Conservation (phyloP, 1,140 invertebrate species). For the Formica exsecta region DNA sequence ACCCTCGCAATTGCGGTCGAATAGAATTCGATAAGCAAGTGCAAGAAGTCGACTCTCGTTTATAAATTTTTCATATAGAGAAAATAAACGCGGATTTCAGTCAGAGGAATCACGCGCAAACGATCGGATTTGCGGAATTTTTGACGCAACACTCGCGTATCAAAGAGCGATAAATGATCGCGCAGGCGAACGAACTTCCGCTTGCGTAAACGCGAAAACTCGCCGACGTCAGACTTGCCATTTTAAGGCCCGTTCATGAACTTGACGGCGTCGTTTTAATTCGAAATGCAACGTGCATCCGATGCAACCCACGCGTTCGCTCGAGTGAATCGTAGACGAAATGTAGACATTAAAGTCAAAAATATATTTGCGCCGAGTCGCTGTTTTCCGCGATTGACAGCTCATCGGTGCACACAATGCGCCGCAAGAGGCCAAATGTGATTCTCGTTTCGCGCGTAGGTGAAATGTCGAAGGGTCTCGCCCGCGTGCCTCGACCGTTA, state of each 20-base stretch:
- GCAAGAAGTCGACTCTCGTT: not conserved
- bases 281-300: conserved; percentile 17
- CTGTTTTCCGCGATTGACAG: conserved; percentile 34
- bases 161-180: not conserved
- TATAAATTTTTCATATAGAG: conserved; percentile 5
- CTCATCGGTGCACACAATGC: conserved; percentile 48
- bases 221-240: conserved; percentile 35
- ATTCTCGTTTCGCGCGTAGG: conserved; percentile 59
- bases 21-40: conserved; percentile 20
- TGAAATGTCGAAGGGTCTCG: conserved; percentile 70
- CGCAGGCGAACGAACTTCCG: conserved; percentile 15
- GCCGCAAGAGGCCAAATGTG: not conserved
- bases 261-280: conserved; percentile 40
- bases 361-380: conserved; percentile 50
- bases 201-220: conserved; percentile 19
- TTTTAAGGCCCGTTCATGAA: conserved; percentile 63
- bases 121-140: not conserved
- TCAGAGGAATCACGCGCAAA: not conserved
- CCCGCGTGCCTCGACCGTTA: conserved; percentile 30
- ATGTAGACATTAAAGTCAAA: conserved; percentile 26
- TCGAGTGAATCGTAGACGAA: conserved; percentile 1
- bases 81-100: conserved; percentile 10
- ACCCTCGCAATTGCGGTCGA: not conserved
- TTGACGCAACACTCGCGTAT: not conserved
- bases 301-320: conserved; percentile 49